Evolutionary conservation across 2,888 invertebrate genomes (phyloP), one percentile per base, ranked within the genome.

Genomic region (Incurvaria masculella): DNA sequence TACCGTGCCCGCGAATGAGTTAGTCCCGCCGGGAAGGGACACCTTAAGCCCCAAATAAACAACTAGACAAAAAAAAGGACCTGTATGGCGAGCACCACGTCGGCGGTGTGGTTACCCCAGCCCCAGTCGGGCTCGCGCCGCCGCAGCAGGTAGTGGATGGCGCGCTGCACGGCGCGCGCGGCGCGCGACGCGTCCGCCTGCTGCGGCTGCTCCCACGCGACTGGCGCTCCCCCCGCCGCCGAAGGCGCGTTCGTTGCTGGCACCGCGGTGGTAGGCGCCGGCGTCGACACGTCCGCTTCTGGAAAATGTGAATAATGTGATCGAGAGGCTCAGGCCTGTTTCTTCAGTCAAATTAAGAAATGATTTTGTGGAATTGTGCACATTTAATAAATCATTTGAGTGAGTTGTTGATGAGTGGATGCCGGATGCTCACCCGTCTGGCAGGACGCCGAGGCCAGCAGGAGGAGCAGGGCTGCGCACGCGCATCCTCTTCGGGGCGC

Each of bases 51-150:
- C n/a, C n/a, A n/a, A n/a, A n/a, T n/a, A n/a, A n/a, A n/a, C n/a
- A n/a, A n/a, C n/a, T n/a, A n/a, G n/a, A n/a, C n/a, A n/a, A n/a
- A n/a, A n/a, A n/a, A n/a, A 39, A 72, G 73, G 57, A 89, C 81
- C 69, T 91, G 88, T 49, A 93, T 79, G 26, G 92, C 90, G 40
- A 91, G 80, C 61, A 93, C 82, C 2, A 90, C 91, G 59, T 88
- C 86, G 53, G 92, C 88, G 0, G 93, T 93, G 60, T 91, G 91
- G 58, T 90, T 89, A 33, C 86, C 86, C 90, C 91, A 92, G 4
- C 91, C 91, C 81, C 87, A 89, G 63, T 91, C 88, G 2, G 81
- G 74, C 56, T 85, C 85, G 20, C 91, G 81, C 57, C 89, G 88
- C 56, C 84, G 82, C 61, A 87, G 80, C 19, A 91, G 69, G 82